A percentile compares a stretch with the other conserved stretches of the same genome.
These are phyloP conservation scores for Poeciliopsis paucimaculata DNA, from an alignment of 2,797 vertebrate genomes.

Conservation along the genomic window DNA sequence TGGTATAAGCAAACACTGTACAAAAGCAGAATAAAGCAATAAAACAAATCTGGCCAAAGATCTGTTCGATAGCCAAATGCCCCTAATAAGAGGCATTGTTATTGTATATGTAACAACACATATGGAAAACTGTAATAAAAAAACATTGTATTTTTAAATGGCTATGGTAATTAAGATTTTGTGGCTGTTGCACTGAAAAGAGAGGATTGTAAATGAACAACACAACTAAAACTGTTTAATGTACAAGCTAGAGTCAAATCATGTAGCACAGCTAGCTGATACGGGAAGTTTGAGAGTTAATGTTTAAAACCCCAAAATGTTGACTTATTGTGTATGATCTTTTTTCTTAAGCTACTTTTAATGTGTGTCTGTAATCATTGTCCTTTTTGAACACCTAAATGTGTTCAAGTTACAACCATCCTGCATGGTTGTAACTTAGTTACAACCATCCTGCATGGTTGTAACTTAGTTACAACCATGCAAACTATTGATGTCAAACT, in stretches of 20 bases:
- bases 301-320: neutral
- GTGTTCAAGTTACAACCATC: no score
- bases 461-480: no score
- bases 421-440: no score
- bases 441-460: no score
- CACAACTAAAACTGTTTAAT: neutral
- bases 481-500: no score
- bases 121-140: neutral
- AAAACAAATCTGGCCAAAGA: neutral
- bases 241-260: neutral
- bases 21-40: neutral
- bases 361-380: neutral
- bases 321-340: neutral
- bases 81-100: no score
- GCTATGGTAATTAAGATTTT: neutral
- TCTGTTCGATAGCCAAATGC: neutral
- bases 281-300: neutral
- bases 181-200: neutral
- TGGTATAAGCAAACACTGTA: conserved; percentile 7
- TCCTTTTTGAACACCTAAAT: neutral
- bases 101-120: no score
- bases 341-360: neutral
- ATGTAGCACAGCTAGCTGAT: neutral
- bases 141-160: neutral
- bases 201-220: neutral